Evolutionary conservation across 2,113 vertebrate species (phyloP), one percentile per base, ranked within the genome.

Genomic region (Scolopax mira): DNA sequence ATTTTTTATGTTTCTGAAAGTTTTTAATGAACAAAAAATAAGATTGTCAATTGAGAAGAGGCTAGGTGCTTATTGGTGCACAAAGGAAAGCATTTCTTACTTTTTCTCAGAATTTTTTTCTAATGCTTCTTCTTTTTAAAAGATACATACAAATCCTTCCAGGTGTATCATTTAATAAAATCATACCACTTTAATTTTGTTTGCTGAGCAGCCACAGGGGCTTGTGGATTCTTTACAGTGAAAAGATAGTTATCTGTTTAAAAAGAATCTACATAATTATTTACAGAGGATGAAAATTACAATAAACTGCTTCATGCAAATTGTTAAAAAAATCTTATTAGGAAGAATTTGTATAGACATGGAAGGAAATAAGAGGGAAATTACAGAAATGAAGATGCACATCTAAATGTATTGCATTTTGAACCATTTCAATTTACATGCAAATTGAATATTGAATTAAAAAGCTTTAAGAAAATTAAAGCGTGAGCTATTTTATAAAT

Each of bases 371-470:
- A 72, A 91, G 46, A 42, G 14, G 46, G 46, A 93, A 94, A 95
- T 95, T 88, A 86, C 44, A 89, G 49, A 94, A 92, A 79, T 77
- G 25, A 92, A 94, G 78, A 88, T 88, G 48, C 30, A 66, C 46
- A 70, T 95, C 72, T 93, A 89, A 88, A 95, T 62, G 42, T 75
- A 87, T 60, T 75, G 49, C 13, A 61, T 65, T 90, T 95, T 70
- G 21, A 95, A 92, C 75, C 69, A 80, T 57, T 89, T 92, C 39
- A 66, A 89, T 97, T 97, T 96, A 58, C 41, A 89, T 94, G 80
- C 71, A 97, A 94, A 97, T 94, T 91, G 61, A 95, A 95, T 88
- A 86, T 90, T 92, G 67, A 97, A 95, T 95, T 61, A 81, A 83
- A 93, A 94, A 78, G 33, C 27, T 60, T 54, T 60, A 72, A 89